Conservation (phyloP, 2,797 vertebrate genomes). For the Gymnoscopelus braueri region DNA sequence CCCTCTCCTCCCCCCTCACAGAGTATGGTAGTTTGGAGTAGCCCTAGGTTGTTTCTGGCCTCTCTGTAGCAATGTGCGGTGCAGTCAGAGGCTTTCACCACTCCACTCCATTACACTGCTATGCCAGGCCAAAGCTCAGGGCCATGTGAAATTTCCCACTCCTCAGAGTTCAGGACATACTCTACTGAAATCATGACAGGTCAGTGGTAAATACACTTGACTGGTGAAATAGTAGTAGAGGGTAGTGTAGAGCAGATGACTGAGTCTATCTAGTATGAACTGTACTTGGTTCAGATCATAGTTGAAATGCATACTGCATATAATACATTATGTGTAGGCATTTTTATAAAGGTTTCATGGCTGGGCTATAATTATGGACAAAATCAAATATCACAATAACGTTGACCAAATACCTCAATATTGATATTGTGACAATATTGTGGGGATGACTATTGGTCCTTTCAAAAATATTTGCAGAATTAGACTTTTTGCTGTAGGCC, state of each 20-base stretch:
- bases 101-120: slow-evolving; percentile 48
- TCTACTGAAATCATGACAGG: slow-evolving; percentile 44
- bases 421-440: too few relatives aligned
- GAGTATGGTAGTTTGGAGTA: neutral
- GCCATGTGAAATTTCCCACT: slow-evolving; percentile 76
- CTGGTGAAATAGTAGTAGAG: slow-evolving; percentile 11
- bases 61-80: neutral
- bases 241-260: neutral
- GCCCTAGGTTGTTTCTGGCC: slow-evolving; percentile 7
- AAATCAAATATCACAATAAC: too few relatives aligned
- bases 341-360: too few relatives aligned
- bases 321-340: neutral
- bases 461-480: too few relatives aligned
- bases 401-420: too few relatives aligned
- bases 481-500: too few relatives aligned
- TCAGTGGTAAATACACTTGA: slow-evolving; percentile 18
- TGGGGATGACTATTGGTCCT: too few relatives aligned
- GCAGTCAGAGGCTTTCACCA: slow-evolving; percentile 35
- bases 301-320: neutral
- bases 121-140: slow-evolving; percentile 61
- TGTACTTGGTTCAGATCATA: neutral
- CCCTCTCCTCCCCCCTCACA: neutral
- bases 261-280: neutral
- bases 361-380: too few relatives aligned
- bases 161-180: slow-evolving; percentile 38